These are phyloP conservation scores for Laticauda laticaudata DNA, from an alignment of 2,113 vertebrate species.

Conservation along the genomic window DNA sequence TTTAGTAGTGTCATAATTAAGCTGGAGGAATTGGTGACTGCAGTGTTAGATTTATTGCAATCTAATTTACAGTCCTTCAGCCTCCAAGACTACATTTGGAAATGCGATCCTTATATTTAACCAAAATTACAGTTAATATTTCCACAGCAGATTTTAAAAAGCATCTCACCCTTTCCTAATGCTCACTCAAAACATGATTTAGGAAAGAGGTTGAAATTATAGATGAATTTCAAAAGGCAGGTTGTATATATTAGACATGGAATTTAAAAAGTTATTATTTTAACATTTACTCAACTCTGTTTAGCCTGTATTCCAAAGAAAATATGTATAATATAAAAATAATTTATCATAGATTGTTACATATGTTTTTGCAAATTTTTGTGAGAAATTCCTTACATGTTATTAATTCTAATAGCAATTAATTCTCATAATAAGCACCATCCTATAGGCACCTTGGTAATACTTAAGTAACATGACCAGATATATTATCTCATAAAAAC, in stretches of 20 bases:
- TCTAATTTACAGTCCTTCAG: slow-evolving; percentile 52
- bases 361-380: slow-evolving; percentile 26
- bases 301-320: not conserved
- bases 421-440: slow-evolving; percentile 17
- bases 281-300: not conserved
- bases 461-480: slow-evolving; percentile 27
- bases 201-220: slow-evolving; percentile 32
- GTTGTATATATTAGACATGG: not conserved
- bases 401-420: slow-evolving; percentile 34
- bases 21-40: slow-evolving; percentile 80
- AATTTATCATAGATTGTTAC: not conserved
- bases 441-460: slow-evolving; percentile 14
- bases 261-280: slow-evolving; percentile 1
- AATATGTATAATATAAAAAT: not conserved
- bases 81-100: slow-evolving; percentile 56
- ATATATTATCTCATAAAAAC: slow-evolving; percentile 61
- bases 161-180: slow-evolving; percentile 39
- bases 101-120: slow-evolving; percentile 50
- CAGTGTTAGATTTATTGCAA: slow-evolving; percentile 75
- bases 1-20: slow-evolving; percentile 99
- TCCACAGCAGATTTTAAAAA: slow-evolving; percentile 56
- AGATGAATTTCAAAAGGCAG: not conserved
- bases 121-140: slow-evolving; percentile 48
- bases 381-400: not conserved
- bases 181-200: slow-evolving; percentile 43